Evolutionary conservation across 1,140 invertebrate genomes (phyloP), one percentile per base, ranked within the genome.

Genomic region (Helicoverpa armigera): DNA sequence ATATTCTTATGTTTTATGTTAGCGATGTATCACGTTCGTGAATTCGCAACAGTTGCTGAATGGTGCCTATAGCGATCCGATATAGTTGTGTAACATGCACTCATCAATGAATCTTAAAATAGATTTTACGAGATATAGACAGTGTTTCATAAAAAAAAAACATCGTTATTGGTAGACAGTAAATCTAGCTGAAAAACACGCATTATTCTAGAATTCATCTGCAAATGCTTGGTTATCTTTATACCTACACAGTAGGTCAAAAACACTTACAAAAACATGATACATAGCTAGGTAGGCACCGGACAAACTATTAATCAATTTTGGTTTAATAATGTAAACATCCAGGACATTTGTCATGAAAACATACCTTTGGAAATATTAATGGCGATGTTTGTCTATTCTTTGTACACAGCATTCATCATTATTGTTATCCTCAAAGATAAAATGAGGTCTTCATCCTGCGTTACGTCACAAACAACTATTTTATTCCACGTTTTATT

Each of bases 371-470:
- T 69, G 14, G 16, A 35, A 23, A 69, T 13, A 43, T 43, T 51
- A 69, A 69, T 51, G 13, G n/a, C 43, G 65, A 18, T 72, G 69
- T 70, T 70, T 67, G 35, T 50, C 65, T 69, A 50, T 69, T 69
- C n/a, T 69, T 23, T 18, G 69, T 31, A 72, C 16, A 13, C 16
- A 77, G 16, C 75, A 63, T 80, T 53, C 69, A 80, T 80, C 79
- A 35, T 69, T 48, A 60, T 80, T 77, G 75, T 77, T 77, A 74
- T 63, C 79, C 79, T 13, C 35, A 13, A 63, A 54, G 60, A 77
- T 65, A 63, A 80, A 80, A 61, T 23, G 60, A 80, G 70, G 50
- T 74, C 72, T 67, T 65, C 51, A 75, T 80, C 61, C 70, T 75
- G 2, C 4, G 48, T 67, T 77, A 77, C 75, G 50, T 67, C 75